Percentiles rank a stretch among this genome's conserved stretches.
phyloP scores from a whole-genome alignment of 1,140 invertebrate species.

The Hydropsyche tenuis region DNA sequence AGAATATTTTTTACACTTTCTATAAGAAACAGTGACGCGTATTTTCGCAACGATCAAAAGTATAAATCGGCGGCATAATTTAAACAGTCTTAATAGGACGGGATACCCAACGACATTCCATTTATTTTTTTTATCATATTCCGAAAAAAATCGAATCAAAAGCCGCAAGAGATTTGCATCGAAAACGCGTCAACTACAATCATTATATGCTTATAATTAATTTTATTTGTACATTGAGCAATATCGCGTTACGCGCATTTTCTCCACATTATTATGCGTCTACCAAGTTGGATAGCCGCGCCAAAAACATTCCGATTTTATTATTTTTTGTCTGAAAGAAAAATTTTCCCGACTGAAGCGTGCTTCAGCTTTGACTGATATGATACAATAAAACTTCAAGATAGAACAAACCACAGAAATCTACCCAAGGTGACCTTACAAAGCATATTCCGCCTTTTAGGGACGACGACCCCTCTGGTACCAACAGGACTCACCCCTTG shows the following conservation, averaged over 20 bases:
- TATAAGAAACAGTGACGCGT: not conserved
- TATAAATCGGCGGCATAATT: not conserved
- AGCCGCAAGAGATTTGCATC: slow-evolving; percentile 1
- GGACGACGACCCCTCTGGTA: not conserved
- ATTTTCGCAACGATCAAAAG: slow-evolving; percentile 3
- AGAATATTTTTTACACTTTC: not conserved
- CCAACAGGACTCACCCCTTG: not conserved
- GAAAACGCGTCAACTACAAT: slow-evolving; percentile 7
- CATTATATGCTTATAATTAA: slow-evolving; percentile 9
- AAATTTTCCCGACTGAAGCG: no score
- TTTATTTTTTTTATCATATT: no score
- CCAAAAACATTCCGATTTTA: no score
- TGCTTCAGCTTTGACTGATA: no score
- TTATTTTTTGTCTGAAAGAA: no score
- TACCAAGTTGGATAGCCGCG: no score
- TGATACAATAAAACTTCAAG: not conserved
- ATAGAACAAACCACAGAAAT: not conserved
- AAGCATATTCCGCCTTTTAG: not conserved
- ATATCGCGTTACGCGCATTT: not conserved
- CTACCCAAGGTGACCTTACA: no score
- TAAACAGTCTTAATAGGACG: slow-evolving; percentile 22
- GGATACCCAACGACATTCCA: slow-evolving; percentile 10
- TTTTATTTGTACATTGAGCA: slow-evolving; percentile 6
- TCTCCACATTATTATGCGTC: no score
- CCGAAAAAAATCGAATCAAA: no score